Evolutionary conservation across 2,888 invertebrate genomes (phyloP), one percentile per base, ranked within the genome.

Genomic region (Zeuzera pyrina): DNA sequence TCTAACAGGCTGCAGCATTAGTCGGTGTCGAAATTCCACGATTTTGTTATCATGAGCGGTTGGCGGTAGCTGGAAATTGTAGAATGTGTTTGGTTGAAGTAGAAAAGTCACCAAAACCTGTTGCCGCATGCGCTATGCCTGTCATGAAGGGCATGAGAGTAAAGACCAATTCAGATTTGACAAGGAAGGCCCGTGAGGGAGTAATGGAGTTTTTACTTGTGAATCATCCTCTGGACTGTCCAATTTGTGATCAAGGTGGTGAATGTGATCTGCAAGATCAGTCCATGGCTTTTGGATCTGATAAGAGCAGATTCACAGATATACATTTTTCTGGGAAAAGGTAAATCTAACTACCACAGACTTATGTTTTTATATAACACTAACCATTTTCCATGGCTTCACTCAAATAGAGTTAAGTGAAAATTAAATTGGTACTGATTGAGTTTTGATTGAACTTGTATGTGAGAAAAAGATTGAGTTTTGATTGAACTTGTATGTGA

Each of bases 71-170:
- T 44, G 99, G 99, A 27, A 99, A 99, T 83, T 99, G 98, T 65
- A 89, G 99, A 42, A 99, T 99, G 99, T 99, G 99, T 77, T 86
- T 99, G 15, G 99, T 99, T 0, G 99, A 99, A 79, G 97, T 99
- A 7, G 99, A 99, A 68, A 98, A 95, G 68, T 95, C 97, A 24
- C 92, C 97, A 1, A 97, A 99, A 86, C 98, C 98, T 0, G 94
- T 97, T 0, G 99, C 99, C 5, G 97, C 98, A 1, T 99, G 99
- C 73, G 99, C 99, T 8, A 99, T 99, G 98, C 99, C 99, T 0
- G 98, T 99, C 0, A 97, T 99, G 98, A 98, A 98, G 74, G 99
- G 98, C n/a, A 96, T 95, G 99, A 89, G 93, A 45, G 90, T 99
- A 12, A 98, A 98, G 72, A 99, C 99, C 12, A 94, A 99, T 69